These are phyloP conservation scores for honey bee (Apis mellifera) DNA, from an alignment of 1,140 invertebrate genomes.

Conservation along the genomic window Amel_HAv3.1 CM009941.2:2532001-2532500, in stretches of 20 bases:
- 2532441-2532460: neutral
- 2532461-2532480: conserved; percentile 49
- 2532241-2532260: neutral
- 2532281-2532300: conserved; percentile 7
- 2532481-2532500: neutral
- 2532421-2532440: conserved; percentile 58
- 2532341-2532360: conserved; percentile 49
- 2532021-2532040: neutral
- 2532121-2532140: neutral
- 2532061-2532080: too few species aligned
- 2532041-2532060: neutral
- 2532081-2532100: too few species aligned
- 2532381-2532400: conserved; percentile 48
- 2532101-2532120: too few species aligned
- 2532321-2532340: conserved; percentile 44
- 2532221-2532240: conserved; percentile 27
- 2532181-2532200: neutral
- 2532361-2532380: conserved; percentile 34
- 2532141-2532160: neutral
- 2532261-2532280: neutral
- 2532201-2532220: conserved; percentile 22
- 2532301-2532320: conserved; percentile 15
- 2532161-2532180: neutral
- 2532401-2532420: conserved; percentile 46
- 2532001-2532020: too few species aligned